These are phyloP conservation scores for Thysanoteuthis rhombus DNA, from an alignment of 2,888 invertebrate species.

Conservation along the genomic window DNA sequence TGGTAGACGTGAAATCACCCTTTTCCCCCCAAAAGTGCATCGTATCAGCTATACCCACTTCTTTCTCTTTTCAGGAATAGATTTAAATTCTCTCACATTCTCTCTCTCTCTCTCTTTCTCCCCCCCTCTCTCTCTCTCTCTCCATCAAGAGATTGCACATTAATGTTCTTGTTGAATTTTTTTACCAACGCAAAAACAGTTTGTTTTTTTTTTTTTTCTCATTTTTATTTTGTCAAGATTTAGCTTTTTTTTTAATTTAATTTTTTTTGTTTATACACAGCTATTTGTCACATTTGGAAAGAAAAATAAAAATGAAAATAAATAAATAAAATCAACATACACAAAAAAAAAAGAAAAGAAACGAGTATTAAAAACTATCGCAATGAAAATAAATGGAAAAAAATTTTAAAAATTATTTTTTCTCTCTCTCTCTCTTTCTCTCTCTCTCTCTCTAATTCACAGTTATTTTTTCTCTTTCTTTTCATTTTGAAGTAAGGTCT, in stretches of 20 bases:
- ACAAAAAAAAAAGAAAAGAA: background rate
- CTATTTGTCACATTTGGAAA: background rate
- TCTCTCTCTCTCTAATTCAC: too few species aligned
- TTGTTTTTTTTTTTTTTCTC: background rate
- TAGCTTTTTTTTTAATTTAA: background rate
- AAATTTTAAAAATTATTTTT: background rate
- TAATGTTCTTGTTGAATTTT: background rate
- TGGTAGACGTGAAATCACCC: background rate
- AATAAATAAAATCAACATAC: too few species aligned
- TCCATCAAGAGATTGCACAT: background rate
- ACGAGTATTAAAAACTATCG: background rate
- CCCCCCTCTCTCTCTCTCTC: background rate
- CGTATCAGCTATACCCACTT: background rate
- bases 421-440: too few species aligned
- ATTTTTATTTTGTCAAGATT: background rate
- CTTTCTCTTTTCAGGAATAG: background rate
- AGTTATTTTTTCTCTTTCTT: background rate
- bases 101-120: too few species aligned
- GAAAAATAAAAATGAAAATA: too few species aligned
- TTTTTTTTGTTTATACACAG: background rate
- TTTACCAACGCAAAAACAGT: background rate
- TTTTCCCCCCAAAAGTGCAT: background rate
- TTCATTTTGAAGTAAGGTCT: background rate
- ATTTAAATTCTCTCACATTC: background rate
- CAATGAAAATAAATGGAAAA: background rate